Evolutionary conservation across 2,888 invertebrate genomes (phyloP).

Genomic region (Apamea sordens): DNA sequence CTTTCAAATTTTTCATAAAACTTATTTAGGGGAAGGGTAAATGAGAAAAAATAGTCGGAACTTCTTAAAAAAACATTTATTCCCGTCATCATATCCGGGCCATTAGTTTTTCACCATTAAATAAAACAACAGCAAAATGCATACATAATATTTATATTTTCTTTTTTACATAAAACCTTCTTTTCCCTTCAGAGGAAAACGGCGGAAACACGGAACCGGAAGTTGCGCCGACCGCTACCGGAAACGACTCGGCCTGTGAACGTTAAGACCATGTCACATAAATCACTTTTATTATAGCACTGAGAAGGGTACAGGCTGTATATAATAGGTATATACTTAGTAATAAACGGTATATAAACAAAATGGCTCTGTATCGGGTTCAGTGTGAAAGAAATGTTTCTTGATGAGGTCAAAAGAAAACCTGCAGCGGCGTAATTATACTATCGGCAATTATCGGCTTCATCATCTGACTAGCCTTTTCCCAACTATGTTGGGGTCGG

Average conservation of each 20-base stretch:
- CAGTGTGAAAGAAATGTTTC: not conserved
- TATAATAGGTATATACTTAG: conserved; percentile 34
- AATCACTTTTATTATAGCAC: conserved; percentile 78
- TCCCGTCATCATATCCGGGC: conserved; percentile 18
- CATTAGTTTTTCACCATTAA: conserved; percentile 53
- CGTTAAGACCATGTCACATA: conserved; percentile 80
- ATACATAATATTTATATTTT: conserved; percentile 59
- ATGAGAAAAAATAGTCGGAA: not conserved
- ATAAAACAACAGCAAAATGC: conserved; percentile 56
- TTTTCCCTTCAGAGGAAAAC: conserved; percentile 77
- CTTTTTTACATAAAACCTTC: conserved; percentile 62
- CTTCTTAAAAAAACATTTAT: conserved; percentile 30
- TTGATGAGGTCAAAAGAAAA: not conserved
- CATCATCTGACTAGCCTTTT: too few relatives aligned
- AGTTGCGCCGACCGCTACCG: conserved; percentile 77
- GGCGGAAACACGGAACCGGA: conserved; percentile 80
- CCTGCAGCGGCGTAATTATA: too few relatives aligned
- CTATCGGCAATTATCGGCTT: too few relatives aligned
- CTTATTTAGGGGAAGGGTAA: too few relatives aligned
- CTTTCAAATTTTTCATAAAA: not conserved
- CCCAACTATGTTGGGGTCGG: too few relatives aligned
- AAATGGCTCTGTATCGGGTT: not conserved
- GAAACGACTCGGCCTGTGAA: conserved; percentile 77
- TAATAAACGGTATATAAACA: conserved; percentile 26
- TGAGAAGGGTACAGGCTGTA: conserved; percentile 61